Conservation (phyloP, 2,113 vertebrate species). For the Spea bombifrons region DNA sequence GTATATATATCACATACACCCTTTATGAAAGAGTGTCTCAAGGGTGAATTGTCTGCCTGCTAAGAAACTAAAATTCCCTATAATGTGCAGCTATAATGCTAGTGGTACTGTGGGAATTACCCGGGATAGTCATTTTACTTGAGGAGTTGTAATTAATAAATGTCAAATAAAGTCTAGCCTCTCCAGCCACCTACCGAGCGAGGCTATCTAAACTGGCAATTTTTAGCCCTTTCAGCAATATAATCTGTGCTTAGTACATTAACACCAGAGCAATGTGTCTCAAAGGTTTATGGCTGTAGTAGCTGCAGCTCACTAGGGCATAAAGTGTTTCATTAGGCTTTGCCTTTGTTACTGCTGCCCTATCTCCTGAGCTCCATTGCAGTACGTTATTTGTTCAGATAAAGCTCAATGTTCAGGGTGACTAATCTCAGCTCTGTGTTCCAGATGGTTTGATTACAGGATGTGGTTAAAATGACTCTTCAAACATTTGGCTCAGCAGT, state of each 20-base stretch:
- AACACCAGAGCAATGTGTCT: slow-evolving; percentile 53
- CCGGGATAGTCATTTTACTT: background rate
- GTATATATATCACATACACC: too few species aligned
- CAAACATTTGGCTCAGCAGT: slow-evolving; percentile 55
- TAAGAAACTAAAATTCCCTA: too few species aligned
- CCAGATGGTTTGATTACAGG: slow-evolving; percentile 72
- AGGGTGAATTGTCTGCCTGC: too few species aligned
- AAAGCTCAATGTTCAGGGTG: slow-evolving; percentile 64
- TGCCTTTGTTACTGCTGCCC: slow-evolving; percentile 57
- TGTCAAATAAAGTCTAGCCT: slow-evolving; percentile 25
- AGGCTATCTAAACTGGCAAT: slow-evolving; percentile 50
- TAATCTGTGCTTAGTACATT: slow-evolving; percentile 58
- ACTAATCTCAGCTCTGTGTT: slow-evolving; percentile 68
- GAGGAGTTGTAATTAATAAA: slow-evolving; percentile 50
- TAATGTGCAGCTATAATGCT: too few species aligned
- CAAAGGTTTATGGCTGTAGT: slow-evolving; percentile 54
- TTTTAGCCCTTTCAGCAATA: slow-evolving; percentile 51
- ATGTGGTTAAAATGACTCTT: slow-evolving; percentile 68
- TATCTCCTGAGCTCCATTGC: slow-evolving; percentile 57
- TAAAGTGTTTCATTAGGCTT: slow-evolving; percentile 60
- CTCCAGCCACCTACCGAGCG: slow-evolving; percentile 39
- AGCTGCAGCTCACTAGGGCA: slow-evolving; percentile 53
- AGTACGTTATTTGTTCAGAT: slow-evolving; percentile 62
- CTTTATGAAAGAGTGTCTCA: too few species aligned
- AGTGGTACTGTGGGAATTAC: background rate